Percentiles rank a stretch among this genome's conserved stretches.
These are phyloP conservation scores for Hepsetus odoe DNA, from an alignment of 2,113 vertebrate species.

Conservation along the genomic window DNA sequence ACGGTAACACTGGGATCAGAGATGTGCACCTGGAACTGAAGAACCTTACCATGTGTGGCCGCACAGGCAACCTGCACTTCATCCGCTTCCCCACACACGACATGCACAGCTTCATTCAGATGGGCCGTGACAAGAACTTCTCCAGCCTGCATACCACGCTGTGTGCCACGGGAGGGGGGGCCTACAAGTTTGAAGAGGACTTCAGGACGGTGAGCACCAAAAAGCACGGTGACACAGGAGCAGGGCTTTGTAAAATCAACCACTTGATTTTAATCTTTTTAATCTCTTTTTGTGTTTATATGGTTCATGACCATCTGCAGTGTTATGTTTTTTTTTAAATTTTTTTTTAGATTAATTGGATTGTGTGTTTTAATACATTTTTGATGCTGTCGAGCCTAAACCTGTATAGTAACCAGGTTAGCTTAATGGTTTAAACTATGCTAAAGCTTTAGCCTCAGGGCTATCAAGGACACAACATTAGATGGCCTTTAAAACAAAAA, in stretches of 20 bases:
- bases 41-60: conserved; percentile 86
- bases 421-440: no score
- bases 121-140: conserved; percentile 91
- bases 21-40: conserved; percentile 89
- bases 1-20: conserved; percentile 86
- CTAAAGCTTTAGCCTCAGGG: no score
- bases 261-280: neutral
- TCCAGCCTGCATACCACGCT: conserved; percentile 87
- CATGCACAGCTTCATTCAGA: conserved; percentile 89
- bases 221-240: no score
- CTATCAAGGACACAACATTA: no score
- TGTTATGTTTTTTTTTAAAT: no score
- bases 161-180: conserved; percentile 87
- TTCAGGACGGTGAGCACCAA: conserved; percentile 81
- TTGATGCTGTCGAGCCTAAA: no score
- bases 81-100: conserved; percentile 88
- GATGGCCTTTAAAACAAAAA: no score
- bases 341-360: no score
- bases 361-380: no score
- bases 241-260: no score
- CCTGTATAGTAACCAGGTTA: no score
- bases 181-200: conserved; percentile 90
- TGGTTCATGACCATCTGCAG: no score
- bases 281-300: neutral
- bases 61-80: conserved; percentile 89